Base-by-base conservation (phyloP, 2,113 vertebrate species). In the Clinocottus analis region DNA sequence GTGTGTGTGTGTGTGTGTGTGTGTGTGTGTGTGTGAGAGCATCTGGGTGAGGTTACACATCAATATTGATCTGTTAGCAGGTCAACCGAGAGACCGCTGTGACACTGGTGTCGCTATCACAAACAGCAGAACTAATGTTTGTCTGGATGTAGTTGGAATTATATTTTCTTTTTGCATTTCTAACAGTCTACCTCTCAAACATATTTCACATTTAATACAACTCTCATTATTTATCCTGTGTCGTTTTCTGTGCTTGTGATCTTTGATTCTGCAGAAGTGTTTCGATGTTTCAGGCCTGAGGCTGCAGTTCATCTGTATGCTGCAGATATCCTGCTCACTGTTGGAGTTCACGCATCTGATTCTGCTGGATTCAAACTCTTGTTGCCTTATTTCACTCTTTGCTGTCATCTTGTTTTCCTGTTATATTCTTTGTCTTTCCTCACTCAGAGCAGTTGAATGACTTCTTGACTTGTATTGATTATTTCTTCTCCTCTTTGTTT, bases 151-250 rank as follows among this genome's bases (percentile, higher is more conserved):
- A 56, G 31, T 37, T 82, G 74, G 69, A 72, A 10, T 73, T 80
- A 60, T 27, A 4, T 73, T 41, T 58, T 25, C 58, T 33, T 1
- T 65, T 81, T 59, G 33, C 66, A 70, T 76, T 79, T 87, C 74
- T 82, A 88, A 91, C 86, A 85, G 94, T 93, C 94, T 94, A 94
- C 94, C 94, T 95, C 94, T 92, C 60, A 66, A 69, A 45, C 83
- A 58, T 76, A 51, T 90, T 66, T 70, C 82, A 70, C 63, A 77
- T 83, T 82, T 68, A 77, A 72, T 49, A 61, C 59, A 63, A 62
- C 31, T 7, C 31, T 64, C 53, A 17, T 17, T 23, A 69, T 55
- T 29, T n/a, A 55, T 41, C 45, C 25, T 41, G n/a, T 17, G 1
- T 63, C 12, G 1, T 39, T 69, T 72, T 25, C 19, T 47, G 37